Evolutionary conservation across 2,797 vertebrate species (phyloP).

Genomic region (Clarias laeviceps): DNA sequence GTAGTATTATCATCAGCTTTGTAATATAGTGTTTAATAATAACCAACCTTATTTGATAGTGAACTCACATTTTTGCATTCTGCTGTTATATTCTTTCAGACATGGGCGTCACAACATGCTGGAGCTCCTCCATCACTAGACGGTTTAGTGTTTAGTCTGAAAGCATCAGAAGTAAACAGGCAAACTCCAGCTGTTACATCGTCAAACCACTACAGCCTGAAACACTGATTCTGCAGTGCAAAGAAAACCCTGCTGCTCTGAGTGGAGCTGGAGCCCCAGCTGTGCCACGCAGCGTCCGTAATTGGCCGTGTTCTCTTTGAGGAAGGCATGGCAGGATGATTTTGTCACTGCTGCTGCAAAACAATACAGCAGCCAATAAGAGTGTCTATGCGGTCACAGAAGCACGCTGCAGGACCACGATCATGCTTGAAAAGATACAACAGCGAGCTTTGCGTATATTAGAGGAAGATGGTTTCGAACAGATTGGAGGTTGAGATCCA

Average conservation of each 20-base stretch:
- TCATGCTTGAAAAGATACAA: background rate
- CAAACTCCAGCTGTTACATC: conserved; percentile 41
- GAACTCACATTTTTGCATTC: background rate
- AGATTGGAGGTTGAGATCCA: background rate
- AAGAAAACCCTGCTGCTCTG: conserved; percentile 22
- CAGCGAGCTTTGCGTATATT: background rate
- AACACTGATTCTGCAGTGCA: conserved; percentile 29
- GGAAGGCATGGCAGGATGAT: conserved; percentile 9
- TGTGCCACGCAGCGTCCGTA: conserved; percentile 20
- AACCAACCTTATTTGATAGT: background rate
- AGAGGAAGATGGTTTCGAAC: background rate
- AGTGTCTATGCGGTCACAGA: background rate
- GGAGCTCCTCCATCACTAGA: conserved; percentile 12
- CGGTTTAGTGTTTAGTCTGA: conserved; percentile 23
- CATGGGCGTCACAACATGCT: background rate
- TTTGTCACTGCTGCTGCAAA: conserved; percentile 10
- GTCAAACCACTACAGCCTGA: conserved; percentile 38
- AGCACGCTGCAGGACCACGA: background rate
- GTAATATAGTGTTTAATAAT: background rate
- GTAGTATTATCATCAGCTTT: background rate
- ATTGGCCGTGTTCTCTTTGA: conserved; percentile 31
- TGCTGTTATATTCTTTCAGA: background rate
- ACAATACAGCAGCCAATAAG: conserved; percentile 18
- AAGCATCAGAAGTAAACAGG: conserved; percentile 18
- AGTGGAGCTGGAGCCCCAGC: conserved; percentile 24